phyloP scores from a whole-genome alignment of 2,113 vertebrate species.

The Chrysemys picta region DNA sequence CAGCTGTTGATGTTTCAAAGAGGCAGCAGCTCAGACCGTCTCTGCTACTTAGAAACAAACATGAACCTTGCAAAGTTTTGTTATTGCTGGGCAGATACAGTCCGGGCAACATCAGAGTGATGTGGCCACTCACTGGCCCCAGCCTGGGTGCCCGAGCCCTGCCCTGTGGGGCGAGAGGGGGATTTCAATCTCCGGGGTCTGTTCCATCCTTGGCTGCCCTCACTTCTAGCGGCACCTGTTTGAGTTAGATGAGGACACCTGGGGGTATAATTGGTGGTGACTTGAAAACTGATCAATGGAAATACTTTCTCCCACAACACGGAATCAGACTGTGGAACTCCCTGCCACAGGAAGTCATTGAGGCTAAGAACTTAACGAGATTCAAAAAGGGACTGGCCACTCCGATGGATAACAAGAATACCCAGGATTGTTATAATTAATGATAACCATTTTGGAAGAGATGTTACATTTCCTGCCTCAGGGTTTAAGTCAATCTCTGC shows the following conservation, averaged over 20 bases:
- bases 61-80: background rate
- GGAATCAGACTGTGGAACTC: background rate
- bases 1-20: background rate
- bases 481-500: background rate
- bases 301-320: background rate
- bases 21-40: background rate
- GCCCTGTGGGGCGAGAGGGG: background rate
- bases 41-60: background rate
- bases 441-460: no score
- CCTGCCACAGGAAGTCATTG: background rate
- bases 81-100: background rate
- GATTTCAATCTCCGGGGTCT: background rate
- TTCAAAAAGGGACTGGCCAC: no score
- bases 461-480: background rate
- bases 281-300: background rate
- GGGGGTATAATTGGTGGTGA: background rate
- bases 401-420: no score
- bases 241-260: background rate
- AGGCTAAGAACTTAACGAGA: no score
- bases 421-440: no score
- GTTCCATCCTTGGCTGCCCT: background rate
- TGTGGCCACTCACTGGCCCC: background rate
- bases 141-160: background rate
- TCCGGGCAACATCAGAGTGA: background rate
- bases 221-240: background rate